Evolutionary conservation across 2,888 invertebrate species (phyloP).

Genomic region (Drosophila kuntzei): DNA sequence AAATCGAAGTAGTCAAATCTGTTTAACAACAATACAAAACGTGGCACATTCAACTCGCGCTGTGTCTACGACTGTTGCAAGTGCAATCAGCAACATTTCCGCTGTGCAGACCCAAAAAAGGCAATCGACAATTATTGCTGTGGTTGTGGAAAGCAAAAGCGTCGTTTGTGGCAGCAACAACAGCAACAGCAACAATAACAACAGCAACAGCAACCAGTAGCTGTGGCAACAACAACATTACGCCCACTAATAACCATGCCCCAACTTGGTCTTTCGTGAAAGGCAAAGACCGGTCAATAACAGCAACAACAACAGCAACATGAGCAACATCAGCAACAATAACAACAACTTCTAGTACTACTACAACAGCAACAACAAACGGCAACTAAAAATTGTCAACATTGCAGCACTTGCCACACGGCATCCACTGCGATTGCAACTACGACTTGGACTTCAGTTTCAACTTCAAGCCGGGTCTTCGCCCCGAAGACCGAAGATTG

Average conservation of each 20-base stretch:
- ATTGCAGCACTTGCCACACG: slow-evolving; percentile 75
- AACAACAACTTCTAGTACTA: slow-evolving; percentile 18
- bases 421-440: slow-evolving; percentile 34
- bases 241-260: slow-evolving; percentile 54
- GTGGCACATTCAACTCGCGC: slow-evolving; percentile 20
- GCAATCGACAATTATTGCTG: slow-evolving; percentile 71
- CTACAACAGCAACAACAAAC: slow-evolving; percentile 27
- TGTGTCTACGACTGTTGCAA: slow-evolving; percentile 44
- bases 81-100: slow-evolving; percentile 64
- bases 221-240: slow-evolving; percentile 19
- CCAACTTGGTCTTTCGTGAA: slow-evolving; percentile 41
- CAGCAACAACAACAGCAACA: slow-evolving; percentile 21
- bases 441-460: slow-evolving; percentile 20
- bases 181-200: slow-evolving; percentile 3
- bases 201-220: slow-evolving; percentile 16
- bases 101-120: slow-evolving; percentile 70
- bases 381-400: slow-evolving; percentile 70
- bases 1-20: slow-evolving; percentile 45
- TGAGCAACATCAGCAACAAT: slow-evolving; percentile 9
- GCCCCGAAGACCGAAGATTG: slow-evolving; percentile 5
- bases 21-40: slow-evolving; percentile 23
- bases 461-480: slow-evolving; percentile 36
- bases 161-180: slow-evolving; percentile 18
- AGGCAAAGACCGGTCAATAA: slow-evolving; percentile 57
- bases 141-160: slow-evolving; percentile 66